A percentile compares a stretch with the other conserved stretches of the same genome.
Conservation (phyloP, 2,113 vertebrate genomes). For the Xyliphius kryptos region DNA sequence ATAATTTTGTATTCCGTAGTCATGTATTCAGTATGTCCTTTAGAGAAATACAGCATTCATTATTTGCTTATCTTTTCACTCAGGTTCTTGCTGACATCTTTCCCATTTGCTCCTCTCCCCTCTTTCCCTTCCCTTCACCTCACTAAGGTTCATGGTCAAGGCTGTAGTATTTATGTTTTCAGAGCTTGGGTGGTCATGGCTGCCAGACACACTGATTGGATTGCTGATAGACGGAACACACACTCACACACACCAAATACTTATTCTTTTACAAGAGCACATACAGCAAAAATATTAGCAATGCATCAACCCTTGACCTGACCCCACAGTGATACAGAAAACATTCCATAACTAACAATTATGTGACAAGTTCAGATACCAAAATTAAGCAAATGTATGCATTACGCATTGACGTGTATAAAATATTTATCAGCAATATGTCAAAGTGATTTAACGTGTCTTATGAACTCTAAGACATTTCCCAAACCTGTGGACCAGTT, state of each 20-base stretch:
- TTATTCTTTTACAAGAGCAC: conserved; percentile 26
- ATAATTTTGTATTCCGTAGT: background rate
- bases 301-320: background rate
- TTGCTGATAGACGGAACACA: conserved; percentile 33
- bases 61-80: conserved; percentile 3
- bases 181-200: conserved; percentile 39
- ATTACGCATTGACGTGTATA: background rate
- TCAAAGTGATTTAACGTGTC: background rate
- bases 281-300: background rate
- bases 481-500: background rate
- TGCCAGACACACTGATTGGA: conserved; percentile 27
- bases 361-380: background rate
- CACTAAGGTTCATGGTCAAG: conserved; percentile 29
- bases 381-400: background rate
- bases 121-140: background rate
- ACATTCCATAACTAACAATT: background rate
- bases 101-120: background rate
- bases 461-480: background rate
- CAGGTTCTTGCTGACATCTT: background rate
- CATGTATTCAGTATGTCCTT: background rate
- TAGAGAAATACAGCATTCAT: background rate
- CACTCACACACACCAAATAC: conserved; percentile 36
- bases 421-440: background rate
- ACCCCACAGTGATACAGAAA: background rate
- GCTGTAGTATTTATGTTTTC: conserved; percentile 31